Percentiles rank a stretch among this genome's conserved stretches.
phyloP scores from a whole-genome alignment of 1,140 invertebrate species.

The Megalopta genalis region DNA sequence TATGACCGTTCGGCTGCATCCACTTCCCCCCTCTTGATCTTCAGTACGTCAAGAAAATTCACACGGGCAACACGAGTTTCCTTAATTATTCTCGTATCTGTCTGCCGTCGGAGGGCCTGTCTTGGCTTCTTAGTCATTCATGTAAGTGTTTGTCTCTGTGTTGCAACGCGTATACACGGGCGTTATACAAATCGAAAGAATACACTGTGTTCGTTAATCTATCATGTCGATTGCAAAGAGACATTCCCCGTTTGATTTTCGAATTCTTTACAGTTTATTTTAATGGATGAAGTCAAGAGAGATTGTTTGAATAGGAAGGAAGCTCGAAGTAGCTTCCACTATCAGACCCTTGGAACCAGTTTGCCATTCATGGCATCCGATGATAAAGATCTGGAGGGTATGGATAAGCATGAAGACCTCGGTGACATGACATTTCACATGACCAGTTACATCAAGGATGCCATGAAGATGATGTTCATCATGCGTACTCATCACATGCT shows the following conservation, averaged over 20 bases:
- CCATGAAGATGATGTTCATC: slow-evolving; percentile 93
- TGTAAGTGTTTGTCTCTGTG: slow-evolving; percentile 22
- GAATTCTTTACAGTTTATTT: slow-evolving; percentile 56
- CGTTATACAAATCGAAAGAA: too few species aligned
- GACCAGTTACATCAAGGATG: slow-evolving; percentile 90
- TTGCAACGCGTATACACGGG: not conserved
- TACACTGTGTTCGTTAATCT: too few species aligned
- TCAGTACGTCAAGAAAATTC: not conserved
- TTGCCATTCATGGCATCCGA: slow-evolving; percentile 52
- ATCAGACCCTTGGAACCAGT: slow-evolving; percentile 50
- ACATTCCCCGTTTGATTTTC: not conserved
- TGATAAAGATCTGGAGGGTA: slow-evolving; percentile 70
- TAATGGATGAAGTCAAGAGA: slow-evolving; percentile 74
- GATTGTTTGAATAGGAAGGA: slow-evolving; percentile 68
- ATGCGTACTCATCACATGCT: slow-evolving; percentile 94
- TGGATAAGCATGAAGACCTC: slow-evolving; percentile 80
- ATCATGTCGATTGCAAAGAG: not conserved
- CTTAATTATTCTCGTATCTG: not conserved
- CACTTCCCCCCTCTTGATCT: slow-evolving; percentile 5
- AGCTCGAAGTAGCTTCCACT: slow-evolving; percentile 51
- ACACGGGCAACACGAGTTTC: not conserved
- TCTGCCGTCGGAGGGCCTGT: not conserved
- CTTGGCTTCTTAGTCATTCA: not conserved
- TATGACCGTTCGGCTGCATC: slow-evolving; percentile 32
- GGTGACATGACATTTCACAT: slow-evolving; percentile 94